These are phyloP conservation scores for Conus canariensis DNA, from an alignment of 2,888 invertebrate species.

Conservation along the genomic window DNA sequence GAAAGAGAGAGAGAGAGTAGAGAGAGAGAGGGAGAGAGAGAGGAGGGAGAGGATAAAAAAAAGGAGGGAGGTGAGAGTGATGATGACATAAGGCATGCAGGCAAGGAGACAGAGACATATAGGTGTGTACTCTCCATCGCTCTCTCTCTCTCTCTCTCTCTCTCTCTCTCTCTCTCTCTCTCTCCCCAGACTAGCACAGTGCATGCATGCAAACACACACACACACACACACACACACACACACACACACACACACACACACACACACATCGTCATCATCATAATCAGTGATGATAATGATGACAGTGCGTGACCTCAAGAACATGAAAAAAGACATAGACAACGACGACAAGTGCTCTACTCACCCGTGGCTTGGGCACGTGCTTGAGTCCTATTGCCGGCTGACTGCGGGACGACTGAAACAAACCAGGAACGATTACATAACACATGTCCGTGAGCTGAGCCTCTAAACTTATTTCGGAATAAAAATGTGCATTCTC, in stretches of 20 bases:
- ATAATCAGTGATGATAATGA: not conserved
- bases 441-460: no score
- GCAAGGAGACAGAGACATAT: not conserved
- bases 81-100: not conserved
- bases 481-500: no score
- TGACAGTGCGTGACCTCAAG: no score
- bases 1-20: no score
- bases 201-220: not conserved
- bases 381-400: constrained; percentile 73
- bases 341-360: constrained; percentile 12
- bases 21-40: no score
- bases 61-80: not conserved
- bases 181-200: no score
- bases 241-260: constrained; percentile 15
- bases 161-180: no score
- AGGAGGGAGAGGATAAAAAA: not conserved
- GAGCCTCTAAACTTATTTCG: no score
- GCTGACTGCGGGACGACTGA: constrained; percentile 74
- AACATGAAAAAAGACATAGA: no score
- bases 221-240: constrained; percentile 1
- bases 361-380: constrained; percentile 71
- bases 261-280: constrained; percentile 16
- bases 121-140: no score
- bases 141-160: no score
- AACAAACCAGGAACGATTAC: constrained; percentile 41